Base-by-base conservation (phyloP, 2,888 invertebrate species). In the Meteorus cinctellus region DNA sequence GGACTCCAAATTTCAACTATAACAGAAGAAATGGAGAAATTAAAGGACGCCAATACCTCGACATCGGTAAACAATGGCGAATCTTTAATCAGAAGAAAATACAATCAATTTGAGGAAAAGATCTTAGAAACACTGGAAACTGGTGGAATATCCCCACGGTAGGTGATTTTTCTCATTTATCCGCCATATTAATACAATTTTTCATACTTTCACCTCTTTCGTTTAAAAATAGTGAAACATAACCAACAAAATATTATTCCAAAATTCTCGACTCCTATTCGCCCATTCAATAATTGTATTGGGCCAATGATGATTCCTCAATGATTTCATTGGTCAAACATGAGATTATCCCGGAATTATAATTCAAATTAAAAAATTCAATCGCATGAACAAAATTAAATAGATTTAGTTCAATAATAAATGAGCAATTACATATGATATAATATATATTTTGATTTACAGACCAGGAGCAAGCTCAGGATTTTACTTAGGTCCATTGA, bases 391-490 rank as follows among this genome's bases (percentile, higher is more conserved):
- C 34, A 10, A 4, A 41, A 0, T 12, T 12, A 12, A 12, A 41
- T 41, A 12, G 8, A 41, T 41, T 34, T 12, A 41, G 41, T 41
- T 2, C 41, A 41, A 41, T 41, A 8, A 41, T 12, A 12, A 55
- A 31, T 70, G n/a, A 36, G n/a, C 1, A 19, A 60, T 36, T n/a
- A 55, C 4, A 29, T 55, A 27, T 6, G 14, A n/a, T 62, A 29
- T 55, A 1, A 34, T 34, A 34, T 2, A 6, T 34, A 6, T 31
- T 51, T 74, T 55, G 29, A 55, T 78, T 92, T 92, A 81, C 88
- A 96, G 96, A 84, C 92, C 93, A 65, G 90, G 91, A 79, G 91
- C 92, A 27, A 91, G 92, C 74, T 91, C 92, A 81, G 96, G 96
- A 79, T 88, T 94, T 80, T 96, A 96, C 95, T 91, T 95, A 70